Evolutionary conservation across 2,113 vertebrate species (phyloP).

Genomic region (Telmatochromis sp.): DNA sequence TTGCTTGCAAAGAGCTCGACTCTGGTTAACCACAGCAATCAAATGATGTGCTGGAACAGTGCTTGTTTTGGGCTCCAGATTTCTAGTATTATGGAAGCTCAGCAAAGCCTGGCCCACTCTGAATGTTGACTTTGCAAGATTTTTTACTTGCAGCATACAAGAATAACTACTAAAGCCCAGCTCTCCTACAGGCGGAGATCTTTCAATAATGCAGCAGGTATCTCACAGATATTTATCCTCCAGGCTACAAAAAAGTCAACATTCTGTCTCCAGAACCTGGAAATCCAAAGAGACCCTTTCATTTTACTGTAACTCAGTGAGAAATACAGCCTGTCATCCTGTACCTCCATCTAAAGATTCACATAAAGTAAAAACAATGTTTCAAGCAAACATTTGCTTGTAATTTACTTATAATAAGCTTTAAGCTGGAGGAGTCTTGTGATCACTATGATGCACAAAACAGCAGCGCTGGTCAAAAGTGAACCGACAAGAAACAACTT

Average conservation of each 20-base stretch:
- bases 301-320: neutral
- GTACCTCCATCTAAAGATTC: neutral
- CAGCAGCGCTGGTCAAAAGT: neutral
- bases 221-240: conserved; percentile 48
- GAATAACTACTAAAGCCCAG: conserved; percentile 10
- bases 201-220: neutral
- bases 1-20: neutral
- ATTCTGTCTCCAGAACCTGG: conserved; percentile 39
- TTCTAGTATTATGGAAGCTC: neutral
- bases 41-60: neutral
- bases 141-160: conserved; percentile 1
- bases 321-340: neutral
- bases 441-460: neutral
- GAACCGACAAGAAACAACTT: neutral
- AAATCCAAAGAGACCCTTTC: conserved; percentile 28
- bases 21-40: neutral
- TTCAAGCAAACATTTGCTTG: neutral
- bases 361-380: neutral
- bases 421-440: neutral
- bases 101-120: conserved; percentile 6
- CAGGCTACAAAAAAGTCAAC: conserved; percentile 7
- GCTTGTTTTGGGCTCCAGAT: neutral
- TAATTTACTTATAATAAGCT: neutral
- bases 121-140: neutral
- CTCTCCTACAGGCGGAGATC: fast-evolving